Percentiles rank a stretch among this genome's conserved stretches.
phyloP scores from a whole-genome alignment of 2,888 invertebrate species.

The Lepidonotus clava region DNA sequence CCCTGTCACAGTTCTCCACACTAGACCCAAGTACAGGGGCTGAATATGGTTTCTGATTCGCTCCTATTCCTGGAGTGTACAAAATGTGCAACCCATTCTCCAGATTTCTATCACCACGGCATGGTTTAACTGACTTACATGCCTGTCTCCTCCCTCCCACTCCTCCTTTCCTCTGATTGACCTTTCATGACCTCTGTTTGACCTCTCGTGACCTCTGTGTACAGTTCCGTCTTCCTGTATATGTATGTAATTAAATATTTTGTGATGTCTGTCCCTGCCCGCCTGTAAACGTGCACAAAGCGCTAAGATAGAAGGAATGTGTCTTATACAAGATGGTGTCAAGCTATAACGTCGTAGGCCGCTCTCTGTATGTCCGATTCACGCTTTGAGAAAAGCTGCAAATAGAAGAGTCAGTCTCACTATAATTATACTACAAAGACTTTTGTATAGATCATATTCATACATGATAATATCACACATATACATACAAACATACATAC shows the following conservation, averaged over 20 bases:
- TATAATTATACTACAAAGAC: neutral
- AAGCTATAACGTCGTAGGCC: neutral
- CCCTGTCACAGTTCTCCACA: too few species aligned
- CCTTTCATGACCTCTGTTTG: neutral
- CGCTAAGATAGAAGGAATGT: neutral
- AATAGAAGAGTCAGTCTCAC: neutral
- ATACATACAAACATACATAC: neutral
- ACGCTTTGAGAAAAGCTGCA: neutral
- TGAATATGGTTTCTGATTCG: too few species aligned
- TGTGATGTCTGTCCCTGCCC: constrained; percentile 8
- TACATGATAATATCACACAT: neutral
- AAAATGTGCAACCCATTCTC: too few species aligned
- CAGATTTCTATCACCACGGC: too few species aligned
- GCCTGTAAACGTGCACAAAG: neutral
- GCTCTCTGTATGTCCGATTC: neutral
- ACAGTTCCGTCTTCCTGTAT: constrained; percentile 44
- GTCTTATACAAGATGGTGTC: neutral
- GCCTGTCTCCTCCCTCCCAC: neutral
- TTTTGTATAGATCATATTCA: constrained; percentile 42
- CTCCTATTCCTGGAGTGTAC: too few species aligned
- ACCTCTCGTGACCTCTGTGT: neutral
- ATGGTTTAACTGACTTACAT: too few species aligned
- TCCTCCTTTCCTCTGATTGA: neutral
- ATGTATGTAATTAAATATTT: constrained; percentile 38
- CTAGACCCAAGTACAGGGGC: too few species aligned